A percentile compares a stretch with the other conserved stretches of the same genome.
Evolutionary conservation across 2,113 vertebrate genomes (phyloP).

Genomic region (Silurus glanis): DNA sequence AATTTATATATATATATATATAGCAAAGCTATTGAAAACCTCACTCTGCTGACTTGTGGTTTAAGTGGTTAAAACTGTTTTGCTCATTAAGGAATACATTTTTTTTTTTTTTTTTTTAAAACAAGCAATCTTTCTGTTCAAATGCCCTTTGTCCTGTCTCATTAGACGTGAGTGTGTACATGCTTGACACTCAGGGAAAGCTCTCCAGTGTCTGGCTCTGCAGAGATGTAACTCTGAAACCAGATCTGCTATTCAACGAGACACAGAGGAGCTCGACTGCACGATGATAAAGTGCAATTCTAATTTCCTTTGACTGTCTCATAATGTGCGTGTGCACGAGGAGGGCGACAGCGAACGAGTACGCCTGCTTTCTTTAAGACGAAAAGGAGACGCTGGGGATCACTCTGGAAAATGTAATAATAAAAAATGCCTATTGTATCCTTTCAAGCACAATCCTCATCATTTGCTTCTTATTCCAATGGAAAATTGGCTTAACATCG

Average conservation of each 20-base stretch:
- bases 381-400: slow-evolving; percentile 30
- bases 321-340: slow-evolving; percentile 33
- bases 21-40: no score
- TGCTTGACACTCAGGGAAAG: slow-evolving; percentile 47
- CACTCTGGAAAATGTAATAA: slow-evolving; percentile 27
- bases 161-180: slow-evolving; percentile 32
- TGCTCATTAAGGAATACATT: neutral
- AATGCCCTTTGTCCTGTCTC: slow-evolving; percentile 37
- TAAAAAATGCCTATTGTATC: slow-evolving; percentile 7
- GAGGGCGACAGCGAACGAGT: neutral
- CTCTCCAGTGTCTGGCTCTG: slow-evolving; percentile 46
- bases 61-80: neutral
- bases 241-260: slow-evolving; percentile 42
- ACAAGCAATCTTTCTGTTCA: slow-evolving; percentile 2
- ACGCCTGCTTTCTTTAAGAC: slow-evolving; percentile 30
- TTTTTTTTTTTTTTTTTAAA: neutral
- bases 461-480: slow-evolving; percentile 11
- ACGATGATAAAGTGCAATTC: slow-evolving; percentile 44
- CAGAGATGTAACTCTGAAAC: slow-evolving; percentile 36
- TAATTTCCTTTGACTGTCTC: slow-evolving; percentile 49
- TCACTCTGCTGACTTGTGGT: no score
- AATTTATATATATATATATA: no score
- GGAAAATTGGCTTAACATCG: slow-evolving; percentile 11
- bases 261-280: slow-evolving; percentile 24
- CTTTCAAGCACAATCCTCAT: slow-evolving; percentile 27